Conservation (phyloP, 2,888 invertebrate genomes). For the Antheraea yamamai region DNA sequence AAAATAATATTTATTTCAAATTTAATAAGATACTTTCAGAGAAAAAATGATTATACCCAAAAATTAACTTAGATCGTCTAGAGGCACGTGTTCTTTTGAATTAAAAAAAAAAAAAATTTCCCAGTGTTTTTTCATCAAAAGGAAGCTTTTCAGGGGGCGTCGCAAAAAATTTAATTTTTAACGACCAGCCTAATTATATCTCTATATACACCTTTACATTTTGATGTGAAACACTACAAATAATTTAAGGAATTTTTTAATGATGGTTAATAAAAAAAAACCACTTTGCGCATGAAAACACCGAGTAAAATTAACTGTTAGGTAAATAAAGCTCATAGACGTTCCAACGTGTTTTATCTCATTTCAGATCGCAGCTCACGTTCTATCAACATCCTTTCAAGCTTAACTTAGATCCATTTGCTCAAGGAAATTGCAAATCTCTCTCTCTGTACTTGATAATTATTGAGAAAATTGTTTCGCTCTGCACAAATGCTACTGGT, state of each 20-base stretch:
- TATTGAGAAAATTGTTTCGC: background rate
- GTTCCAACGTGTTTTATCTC: conserved; percentile 10
- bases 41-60: no score
- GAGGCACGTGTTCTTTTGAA: no score
- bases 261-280: background rate
- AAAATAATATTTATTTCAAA: no score
- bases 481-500: background rate
- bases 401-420: background rate
- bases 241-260: background rate
- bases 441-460: background rate
- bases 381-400: conserved; percentile 6
- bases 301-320: background rate
- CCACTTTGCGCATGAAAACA: background rate
- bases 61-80: no score
- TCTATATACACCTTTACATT: no score
- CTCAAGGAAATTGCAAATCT: background rate
- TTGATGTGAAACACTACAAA: no score
- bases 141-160: no score
- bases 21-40: no score
- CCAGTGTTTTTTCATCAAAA: no score
- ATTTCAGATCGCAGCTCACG: background rate
- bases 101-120: no score
- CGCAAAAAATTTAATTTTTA: no score
- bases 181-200: no score
- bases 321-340: conserved; percentile 11